Evolutionary conservation across 2,113 vertebrate genomes (phyloP), one percentile per base, ranked within the genome.

Genomic region (Glaucomys volans): DNA sequence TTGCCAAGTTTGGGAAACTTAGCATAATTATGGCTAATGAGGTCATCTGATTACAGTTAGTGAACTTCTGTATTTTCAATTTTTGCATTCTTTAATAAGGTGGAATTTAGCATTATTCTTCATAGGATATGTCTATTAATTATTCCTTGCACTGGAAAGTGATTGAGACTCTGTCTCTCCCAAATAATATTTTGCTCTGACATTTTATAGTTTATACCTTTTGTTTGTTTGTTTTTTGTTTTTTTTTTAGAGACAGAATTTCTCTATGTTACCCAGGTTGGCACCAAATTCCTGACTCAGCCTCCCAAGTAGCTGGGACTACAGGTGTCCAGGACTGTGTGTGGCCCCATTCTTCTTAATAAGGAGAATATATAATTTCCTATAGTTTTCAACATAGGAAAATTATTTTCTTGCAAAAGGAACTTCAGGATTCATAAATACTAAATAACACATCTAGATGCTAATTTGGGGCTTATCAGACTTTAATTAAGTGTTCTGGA

Each of bases 351-450:
- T 69, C 35, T 57, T 71, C 16, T 47, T 67, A 57, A 16, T 11
- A 83, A 66, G 24, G 42, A 83, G 44, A 35, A 14, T 72, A 30
- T 28, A 16, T 62, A 16, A 50, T 11, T 90, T 81, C 42, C 1
- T 4, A 86, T 50, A 17, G 12, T 67, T 67, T 35, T 67, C 69
- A 90, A 50, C 40, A 67, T 50, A 62, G 24, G 32, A 26, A 77
- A 74, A 37, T n/a, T 62, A 77, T 83, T 74, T 96, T 83, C 76
- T 86, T 81, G 35, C 66, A 93, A 85, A 74, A 54, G 87, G 81
- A 84, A 26, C 14, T 14, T 84, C 35, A 91, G 28, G 37, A 77
- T 52, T 81, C 47, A 54, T 17, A 69, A 95, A 66, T 52, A n/a
- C n/a, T 71, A 62, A 88, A 17, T 42, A 83, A 87, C 35, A 86